Evolutionary conservation across 2,797 vertebrate species (phyloP).

Genomic region (Falco peregrinus): DNA sequence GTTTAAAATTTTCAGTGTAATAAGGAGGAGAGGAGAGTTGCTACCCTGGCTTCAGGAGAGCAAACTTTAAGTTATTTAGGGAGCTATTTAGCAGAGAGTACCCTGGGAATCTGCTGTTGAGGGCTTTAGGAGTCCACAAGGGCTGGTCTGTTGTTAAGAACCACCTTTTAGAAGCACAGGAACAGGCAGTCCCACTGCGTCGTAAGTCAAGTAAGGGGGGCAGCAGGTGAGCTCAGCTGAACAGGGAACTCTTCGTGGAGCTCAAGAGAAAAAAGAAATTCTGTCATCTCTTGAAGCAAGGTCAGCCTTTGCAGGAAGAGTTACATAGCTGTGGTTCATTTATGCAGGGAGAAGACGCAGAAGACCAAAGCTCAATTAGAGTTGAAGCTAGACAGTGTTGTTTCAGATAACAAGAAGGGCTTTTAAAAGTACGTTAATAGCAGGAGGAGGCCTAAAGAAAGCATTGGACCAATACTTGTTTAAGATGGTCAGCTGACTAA

Average conservation of each 20-base stretch:
- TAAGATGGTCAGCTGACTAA: background rate
- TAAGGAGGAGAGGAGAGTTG: background rate
- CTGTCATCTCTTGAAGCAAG: background rate
- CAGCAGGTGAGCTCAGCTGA: background rate
- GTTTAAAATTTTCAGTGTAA: background rate
- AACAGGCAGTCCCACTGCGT: background rate
- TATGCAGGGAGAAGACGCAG: background rate
- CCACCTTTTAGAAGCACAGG: background rate
- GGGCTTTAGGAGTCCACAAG: background rate
- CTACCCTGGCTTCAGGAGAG: background rate
- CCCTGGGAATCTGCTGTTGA: background rate
- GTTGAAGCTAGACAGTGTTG: background rate
- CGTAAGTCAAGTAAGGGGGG: background rate
- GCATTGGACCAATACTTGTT: background rate
- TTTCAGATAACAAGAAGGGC: background rate
- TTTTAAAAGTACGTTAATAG: background rate
- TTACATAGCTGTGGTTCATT: background rate
- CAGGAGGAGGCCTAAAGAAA: background rate
- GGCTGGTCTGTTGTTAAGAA: background rate
- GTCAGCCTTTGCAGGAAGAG: background rate
- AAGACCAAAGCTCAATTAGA: background rate
- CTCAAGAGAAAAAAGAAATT: background rate
- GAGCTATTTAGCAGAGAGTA: too few species aligned
- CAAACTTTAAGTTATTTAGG: background rate
- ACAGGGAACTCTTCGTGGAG: background rate